Conservation (phyloP, 2,113 vertebrate species). For the Terrapene triunguis region DNA sequence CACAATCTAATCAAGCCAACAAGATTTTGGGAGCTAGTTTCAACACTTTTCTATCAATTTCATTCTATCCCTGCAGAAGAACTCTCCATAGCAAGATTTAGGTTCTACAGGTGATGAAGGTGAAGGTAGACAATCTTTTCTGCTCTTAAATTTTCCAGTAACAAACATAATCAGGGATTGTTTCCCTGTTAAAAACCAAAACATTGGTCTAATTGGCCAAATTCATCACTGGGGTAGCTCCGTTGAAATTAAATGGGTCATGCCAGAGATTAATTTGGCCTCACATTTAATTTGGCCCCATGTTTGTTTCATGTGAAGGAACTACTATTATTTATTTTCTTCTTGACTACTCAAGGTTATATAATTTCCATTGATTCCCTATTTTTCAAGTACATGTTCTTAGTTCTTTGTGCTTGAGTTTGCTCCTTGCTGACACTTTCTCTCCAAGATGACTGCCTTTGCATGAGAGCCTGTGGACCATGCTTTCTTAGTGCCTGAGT, state of each 20-base stretch:
- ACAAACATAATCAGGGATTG: fast-evolving
- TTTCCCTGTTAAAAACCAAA: neutral
- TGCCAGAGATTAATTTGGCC: neutral
- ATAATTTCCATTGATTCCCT: neutral
- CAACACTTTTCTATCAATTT: neutral
- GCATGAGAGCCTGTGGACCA: neutral
- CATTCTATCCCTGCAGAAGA: neutral
- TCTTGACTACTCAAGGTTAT: neutral
- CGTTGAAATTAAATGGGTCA: neutral
- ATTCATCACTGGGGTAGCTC: neutral
- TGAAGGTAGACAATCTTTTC: neutral
- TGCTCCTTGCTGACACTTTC: neutral
- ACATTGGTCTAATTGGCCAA: neutral
- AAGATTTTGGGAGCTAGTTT: neutral
- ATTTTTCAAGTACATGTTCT: neutral
- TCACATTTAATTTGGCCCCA: neutral
- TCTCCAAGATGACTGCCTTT: neutral
- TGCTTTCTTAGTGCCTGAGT: neutral
- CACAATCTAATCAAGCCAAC: neutral
- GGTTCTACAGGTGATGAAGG: neutral
- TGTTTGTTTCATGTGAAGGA: neutral
- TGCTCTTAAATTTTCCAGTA: neutral
- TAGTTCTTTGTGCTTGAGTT: neutral
- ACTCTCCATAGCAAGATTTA: neutral
- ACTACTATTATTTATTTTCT: neutral